phyloP scores from a whole-genome alignment of 2,113 vertebrate genomes.

The Daubentonia madagascariensis region DNA sequence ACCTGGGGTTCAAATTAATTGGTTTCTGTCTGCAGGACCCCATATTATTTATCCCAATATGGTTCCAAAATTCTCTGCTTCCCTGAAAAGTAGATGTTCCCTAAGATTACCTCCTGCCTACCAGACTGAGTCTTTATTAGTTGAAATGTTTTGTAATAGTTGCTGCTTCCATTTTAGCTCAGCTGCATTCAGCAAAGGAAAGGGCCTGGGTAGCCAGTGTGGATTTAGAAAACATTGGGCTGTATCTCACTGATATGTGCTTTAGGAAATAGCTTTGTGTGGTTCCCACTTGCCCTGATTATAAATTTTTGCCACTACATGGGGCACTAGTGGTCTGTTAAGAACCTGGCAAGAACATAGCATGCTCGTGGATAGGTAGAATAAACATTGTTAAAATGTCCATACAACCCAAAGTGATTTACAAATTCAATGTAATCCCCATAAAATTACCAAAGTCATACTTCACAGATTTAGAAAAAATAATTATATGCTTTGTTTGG shows the following conservation, averaged over 20 bases:
- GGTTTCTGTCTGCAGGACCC: conserved; percentile 27
- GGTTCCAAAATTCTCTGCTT: conserved; percentile 57
- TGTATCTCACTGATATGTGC: background rate
- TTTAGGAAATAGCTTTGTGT: conserved; percentile 21
- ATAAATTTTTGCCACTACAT: background rate
- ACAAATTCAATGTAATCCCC: too few species aligned
- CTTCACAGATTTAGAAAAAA: too few species aligned
- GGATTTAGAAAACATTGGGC: background rate
- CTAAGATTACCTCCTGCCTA: conserved; percentile 23
- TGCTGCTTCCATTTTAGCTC: conserved; percentile 30
- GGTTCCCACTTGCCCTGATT: background rate
- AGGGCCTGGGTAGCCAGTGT: background rate
- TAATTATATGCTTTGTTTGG: too few species aligned
- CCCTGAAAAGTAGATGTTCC: conserved; percentile 39
- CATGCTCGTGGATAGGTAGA: too few species aligned
- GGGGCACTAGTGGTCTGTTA: background rate
- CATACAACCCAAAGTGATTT: too few species aligned
- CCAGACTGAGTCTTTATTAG: background rate
- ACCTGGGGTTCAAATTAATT: conserved; percentile 47
- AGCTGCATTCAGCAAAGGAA: conserved; percentile 18
- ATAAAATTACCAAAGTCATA: too few species aligned
- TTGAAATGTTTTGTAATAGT: conserved; percentile 49
- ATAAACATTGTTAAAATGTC: too few species aligned
- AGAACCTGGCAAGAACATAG: background rate
- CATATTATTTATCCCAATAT: conserved; percentile 58